Evolutionary conservation across 2,113 vertebrate species (phyloP), one percentile per base, ranked within the genome.

Genomic region (Lepus timidus): DNA sequence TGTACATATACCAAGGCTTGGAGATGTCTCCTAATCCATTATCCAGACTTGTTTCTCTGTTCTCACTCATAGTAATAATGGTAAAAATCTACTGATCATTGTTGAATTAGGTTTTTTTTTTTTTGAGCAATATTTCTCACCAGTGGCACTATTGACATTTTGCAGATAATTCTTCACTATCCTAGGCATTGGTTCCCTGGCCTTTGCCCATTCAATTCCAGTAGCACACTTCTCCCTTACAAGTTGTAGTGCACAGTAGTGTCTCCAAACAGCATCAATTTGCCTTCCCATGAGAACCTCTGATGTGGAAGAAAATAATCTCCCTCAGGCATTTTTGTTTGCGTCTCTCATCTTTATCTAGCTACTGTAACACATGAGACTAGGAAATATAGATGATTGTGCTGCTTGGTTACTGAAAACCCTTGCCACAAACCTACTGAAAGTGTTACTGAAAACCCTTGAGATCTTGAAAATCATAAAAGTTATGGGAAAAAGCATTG

Each of bases 391-490:
- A 58, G 67, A 31, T 52, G 20, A 55, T 29, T 52, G 55, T 33
- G 25, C 23, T 44, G 1, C 75, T 29, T 75, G 58, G 52, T 73
- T 4, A 4, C 27, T 86, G 20, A 68, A 78, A 88, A 85, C 61
- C 6, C 12, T 16, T 39, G 25, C 17, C 13, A 58, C 44, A 44
- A 44, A 44, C 44, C 44, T 44, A 7, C 44, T 76, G 2, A 2
- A 4, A 16, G 1, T 78, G 58, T 91, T 78, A 23, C 25, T 85
- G 19, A 67, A 76, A 87, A 85, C 58, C 6, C 16, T 16, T n/a
- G 23, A 81, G n/a, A 55, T 78, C 79, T 88, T 91, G 55, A 62
- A 51, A 79, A 61, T 93, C 55, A 33, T 11, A 78, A 14, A 27
- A n/a, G 51, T 68, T 93, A 22, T 65, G 58, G 25, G 31, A 36